phyloP scores from a whole-genome alignment of 2,888 invertebrate genomes.

The Patella depressa region DNA sequence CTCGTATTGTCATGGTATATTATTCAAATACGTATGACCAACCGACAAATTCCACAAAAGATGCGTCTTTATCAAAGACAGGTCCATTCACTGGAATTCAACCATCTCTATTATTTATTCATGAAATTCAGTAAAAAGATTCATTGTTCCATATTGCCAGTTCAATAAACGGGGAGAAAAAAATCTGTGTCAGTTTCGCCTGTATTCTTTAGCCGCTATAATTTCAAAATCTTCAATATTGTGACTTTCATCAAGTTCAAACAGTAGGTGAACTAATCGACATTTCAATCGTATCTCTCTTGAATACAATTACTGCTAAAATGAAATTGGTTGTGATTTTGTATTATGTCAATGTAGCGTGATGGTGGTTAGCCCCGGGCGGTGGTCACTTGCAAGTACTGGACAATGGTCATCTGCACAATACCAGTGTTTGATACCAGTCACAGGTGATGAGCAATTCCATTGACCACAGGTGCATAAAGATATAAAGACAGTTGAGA shows the following conservation, averaged over 20 bases:
- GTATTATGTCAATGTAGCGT: slow-evolving; percentile 6
- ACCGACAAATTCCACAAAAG: no score
- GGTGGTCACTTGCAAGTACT: background rate
- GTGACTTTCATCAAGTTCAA: slow-evolving; percentile 8
- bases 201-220: no score
- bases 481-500: background rate
- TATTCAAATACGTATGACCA: no score
- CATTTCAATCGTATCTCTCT: background rate
- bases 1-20: no score
- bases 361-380: background rate
- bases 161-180: no score
- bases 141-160: no score
- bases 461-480: slow-evolving; percentile 5
- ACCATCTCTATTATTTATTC: no score
- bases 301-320: background rate
- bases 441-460: slow-evolving; percentile 6
- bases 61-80: no score
- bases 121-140: no score
- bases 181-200: no score
- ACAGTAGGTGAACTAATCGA: background rate
- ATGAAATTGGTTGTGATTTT: slow-evolving; percentile 1
- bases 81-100: no score
- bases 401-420: slow-evolving; percentile 7
- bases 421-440: slow-evolving; percentile 5
- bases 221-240: background rate